Percentiles rank a stretch among this genome's conserved stretches.
phyloP scores from a whole-genome alignment of 2,113 vertebrate genomes.

The Oreochromis aureus region DNA sequence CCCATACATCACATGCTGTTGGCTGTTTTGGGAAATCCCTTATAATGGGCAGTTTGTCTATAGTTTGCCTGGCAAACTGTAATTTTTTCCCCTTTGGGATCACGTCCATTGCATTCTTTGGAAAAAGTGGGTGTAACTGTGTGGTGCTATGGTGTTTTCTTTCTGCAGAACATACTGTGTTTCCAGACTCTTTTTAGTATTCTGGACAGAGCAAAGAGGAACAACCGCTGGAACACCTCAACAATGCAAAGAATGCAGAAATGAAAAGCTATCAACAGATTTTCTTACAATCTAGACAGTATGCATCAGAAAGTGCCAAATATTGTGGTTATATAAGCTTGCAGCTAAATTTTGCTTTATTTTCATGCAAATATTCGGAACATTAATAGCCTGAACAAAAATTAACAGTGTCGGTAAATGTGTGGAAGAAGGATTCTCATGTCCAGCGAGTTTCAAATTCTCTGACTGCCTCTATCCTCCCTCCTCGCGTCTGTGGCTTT shows the following conservation, averaged over 20 bases:
- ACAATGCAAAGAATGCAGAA: conserved; percentile 48
- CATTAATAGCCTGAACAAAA: neutral
- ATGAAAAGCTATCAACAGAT: conserved; percentile 28
- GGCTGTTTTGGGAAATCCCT: conserved; percentile 68
- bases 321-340: neutral
- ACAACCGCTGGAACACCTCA: conserved; percentile 47
- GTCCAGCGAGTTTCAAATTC: conserved; percentile 14
- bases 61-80: conserved; percentile 53
- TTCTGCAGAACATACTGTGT: conserved; percentile 27
- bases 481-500: conserved; percentile 18
- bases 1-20: conserved; percentile 36
- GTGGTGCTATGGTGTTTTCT: conserved; percentile 59
- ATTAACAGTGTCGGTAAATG: neutral
- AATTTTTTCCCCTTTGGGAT: conserved; percentile 51
- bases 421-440: neutral
- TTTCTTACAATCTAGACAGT: neutral
- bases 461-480: neutral
- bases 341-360: neutral
- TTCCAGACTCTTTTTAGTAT: conserved; percentile 48
- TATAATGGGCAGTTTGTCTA: conserved; percentile 51
- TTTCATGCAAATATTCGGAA: neutral
- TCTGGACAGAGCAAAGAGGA: conserved; percentile 30
- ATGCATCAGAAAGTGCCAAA: neutral
- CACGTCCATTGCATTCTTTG: conserved; percentile 63
- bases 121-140: conserved; percentile 63